A percentile compares a stretch with the other conserved stretches of the same genome.
phyloP scores from a whole-genome alignment of 2,888 invertebrate genomes.

The Platycnemis pennipes region DNA sequence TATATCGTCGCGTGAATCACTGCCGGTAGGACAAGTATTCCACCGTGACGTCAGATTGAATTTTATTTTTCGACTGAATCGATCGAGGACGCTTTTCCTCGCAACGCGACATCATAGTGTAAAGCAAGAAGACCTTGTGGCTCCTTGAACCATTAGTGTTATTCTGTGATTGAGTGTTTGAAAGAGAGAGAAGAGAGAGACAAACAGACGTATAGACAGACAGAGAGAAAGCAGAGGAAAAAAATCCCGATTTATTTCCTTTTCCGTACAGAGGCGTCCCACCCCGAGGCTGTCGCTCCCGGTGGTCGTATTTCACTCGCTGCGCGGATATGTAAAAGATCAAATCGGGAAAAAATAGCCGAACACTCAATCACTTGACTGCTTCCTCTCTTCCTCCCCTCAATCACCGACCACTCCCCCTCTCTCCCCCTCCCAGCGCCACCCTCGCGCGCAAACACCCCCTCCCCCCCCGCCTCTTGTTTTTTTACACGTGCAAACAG shows the following conservation, averaged over 20 bases:
- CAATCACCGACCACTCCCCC: background rate
- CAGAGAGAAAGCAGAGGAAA: background rate
- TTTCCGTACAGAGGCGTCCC: background rate
- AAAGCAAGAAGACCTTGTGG: background rate
- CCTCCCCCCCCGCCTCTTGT: background rate
- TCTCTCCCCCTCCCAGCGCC: background rate
- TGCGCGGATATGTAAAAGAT: constrained; percentile 56
- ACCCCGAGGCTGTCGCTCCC: background rate
- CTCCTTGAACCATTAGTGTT: background rate
- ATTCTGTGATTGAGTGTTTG: background rate
- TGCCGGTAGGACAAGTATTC: background rate
- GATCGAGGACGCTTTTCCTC: background rate
- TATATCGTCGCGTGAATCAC: background rate
- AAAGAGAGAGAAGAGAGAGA: too few relatives aligned
- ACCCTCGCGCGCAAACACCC: background rate
- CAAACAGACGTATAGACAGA: background rate
- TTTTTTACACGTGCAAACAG: constrained; percentile 14
- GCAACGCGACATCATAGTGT: background rate
- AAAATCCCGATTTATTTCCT: background rate
- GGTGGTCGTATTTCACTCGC: constrained; percentile 56
- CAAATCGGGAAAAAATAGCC: constrained; percentile 57
- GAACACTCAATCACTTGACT: constrained; percentile 51
- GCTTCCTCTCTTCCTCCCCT: constrained; percentile 24
- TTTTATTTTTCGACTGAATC: background rate
- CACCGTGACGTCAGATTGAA: background rate